These are phyloP conservation scores for Patiria pectinifera DNA, from an alignment of 53 echinoderm and acorn worm genomes.

Conservation along the genomic window DNA sequence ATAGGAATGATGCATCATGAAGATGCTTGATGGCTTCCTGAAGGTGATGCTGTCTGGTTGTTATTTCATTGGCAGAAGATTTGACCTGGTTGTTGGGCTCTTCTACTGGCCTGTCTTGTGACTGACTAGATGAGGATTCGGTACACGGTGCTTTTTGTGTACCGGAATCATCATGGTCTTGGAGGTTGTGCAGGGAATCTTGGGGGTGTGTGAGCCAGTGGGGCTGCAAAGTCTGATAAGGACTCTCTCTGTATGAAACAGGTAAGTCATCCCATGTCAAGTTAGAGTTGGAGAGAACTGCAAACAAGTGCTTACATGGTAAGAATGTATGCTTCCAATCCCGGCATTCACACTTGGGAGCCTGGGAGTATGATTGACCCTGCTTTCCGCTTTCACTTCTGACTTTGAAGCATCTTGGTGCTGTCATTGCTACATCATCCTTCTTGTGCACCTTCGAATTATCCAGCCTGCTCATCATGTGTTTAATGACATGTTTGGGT, in stretches of 20 bases:
- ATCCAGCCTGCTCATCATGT: background rate
- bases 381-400: background rate
- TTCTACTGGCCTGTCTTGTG: background rate
- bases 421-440: background rate
- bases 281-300: background rate
- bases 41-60: background rate
- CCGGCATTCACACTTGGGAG: constrained; percentile 1
- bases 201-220: background rate
- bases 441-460: background rate
- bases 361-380: background rate
- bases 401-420: background rate
- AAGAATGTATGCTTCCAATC: background rate
- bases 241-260: background rate
- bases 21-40: background rate
- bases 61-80: background rate
- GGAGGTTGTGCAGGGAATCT: background rate
- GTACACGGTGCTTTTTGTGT: background rate
- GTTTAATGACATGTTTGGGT: background rate
- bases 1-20: background rate
- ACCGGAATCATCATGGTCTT: background rate
- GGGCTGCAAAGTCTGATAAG: too few relatives aligned
- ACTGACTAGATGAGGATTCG: background rate
- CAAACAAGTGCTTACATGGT: background rate
- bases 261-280: background rate
- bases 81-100: background rate